Conservation (phyloP, 2,888 invertebrate species). For the Dolichomitus sp. region DNA sequence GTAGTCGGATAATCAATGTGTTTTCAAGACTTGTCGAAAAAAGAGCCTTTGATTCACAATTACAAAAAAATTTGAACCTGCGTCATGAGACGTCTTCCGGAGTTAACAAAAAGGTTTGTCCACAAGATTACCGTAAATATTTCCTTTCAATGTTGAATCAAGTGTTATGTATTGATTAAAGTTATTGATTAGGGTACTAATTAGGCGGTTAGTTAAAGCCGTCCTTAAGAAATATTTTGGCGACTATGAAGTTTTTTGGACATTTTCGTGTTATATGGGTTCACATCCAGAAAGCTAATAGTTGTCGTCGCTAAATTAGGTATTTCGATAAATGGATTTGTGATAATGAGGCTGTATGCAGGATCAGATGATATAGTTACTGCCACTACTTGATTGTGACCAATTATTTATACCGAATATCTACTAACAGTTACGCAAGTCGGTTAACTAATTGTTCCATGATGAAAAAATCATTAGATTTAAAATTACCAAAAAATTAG, state of each 20-base stretch:
- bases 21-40: too few species aligned
- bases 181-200: not conserved
- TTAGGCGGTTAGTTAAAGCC: not conserved
- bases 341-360: not conserved
- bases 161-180: not conserved
- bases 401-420: too few species aligned
- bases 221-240: too few species aligned
- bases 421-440: not conserved
- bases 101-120: not conserved
- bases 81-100: not conserved
- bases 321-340: not conserved
- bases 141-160: not conserved
- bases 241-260: too few species aligned
- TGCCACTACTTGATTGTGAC: not conserved
- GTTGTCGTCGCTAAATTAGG: not conserved
- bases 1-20: too few species aligned
- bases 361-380: not conserved
- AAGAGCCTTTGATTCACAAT: too few species aligned
- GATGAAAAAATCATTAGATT: too few species aligned
- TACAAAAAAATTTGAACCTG: too few species aligned
- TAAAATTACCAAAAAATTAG: too few species aligned
- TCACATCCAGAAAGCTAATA: not conserved
- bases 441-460: too few species aligned
- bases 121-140: not conserved
- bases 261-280: too few species aligned